phyloP scores from a whole-genome alignment of 2,113 vertebrate genomes.

The Oncorhynchus keta region DNA sequence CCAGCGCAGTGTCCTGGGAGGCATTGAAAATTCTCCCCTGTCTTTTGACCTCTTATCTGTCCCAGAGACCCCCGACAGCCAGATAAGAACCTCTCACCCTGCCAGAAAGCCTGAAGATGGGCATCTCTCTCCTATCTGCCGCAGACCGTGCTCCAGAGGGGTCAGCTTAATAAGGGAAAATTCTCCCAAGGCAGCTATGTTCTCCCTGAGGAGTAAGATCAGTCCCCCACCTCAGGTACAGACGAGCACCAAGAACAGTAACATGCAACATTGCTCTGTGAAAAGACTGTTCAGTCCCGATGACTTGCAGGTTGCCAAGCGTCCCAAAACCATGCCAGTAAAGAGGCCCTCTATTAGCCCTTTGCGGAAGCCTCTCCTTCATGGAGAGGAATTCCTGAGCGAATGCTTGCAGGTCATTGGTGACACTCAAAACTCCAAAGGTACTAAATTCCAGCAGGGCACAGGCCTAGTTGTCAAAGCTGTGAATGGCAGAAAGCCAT shows the following conservation, averaged over 20 bases:
- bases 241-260: neutral
- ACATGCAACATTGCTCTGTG: conserved; percentile 23
- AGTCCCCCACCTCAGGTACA: neutral
- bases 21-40: conserved; percentile 52
- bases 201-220: neutral
- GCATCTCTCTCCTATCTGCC: conserved; percentile 57
- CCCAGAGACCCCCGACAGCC: conserved; percentile 73
- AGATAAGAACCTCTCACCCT: conserved; percentile 29
- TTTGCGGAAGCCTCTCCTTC: neutral
- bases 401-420: conserved; percentile 19
- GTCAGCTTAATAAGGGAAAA: conserved; percentile 18
- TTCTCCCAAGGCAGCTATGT: conserved; percentile 11
- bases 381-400: conserved; percentile 1
- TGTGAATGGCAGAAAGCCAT: neutral
- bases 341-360: neutral
- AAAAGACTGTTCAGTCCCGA: conserved; percentile 66
- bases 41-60: conserved; percentile 59
- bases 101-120: conserved; percentile 1
- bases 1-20: conserved; percentile 42
- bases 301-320: conserved; percentile 59
- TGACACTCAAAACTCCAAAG: neutral
- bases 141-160: conserved; percentile 47
- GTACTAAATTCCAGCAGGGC: neutral
- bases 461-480: neutral
- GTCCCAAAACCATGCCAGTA: conserved; percentile 31